Conservation (phyloP, 2,113 vertebrate species). For the Raja brachyura region DNA sequence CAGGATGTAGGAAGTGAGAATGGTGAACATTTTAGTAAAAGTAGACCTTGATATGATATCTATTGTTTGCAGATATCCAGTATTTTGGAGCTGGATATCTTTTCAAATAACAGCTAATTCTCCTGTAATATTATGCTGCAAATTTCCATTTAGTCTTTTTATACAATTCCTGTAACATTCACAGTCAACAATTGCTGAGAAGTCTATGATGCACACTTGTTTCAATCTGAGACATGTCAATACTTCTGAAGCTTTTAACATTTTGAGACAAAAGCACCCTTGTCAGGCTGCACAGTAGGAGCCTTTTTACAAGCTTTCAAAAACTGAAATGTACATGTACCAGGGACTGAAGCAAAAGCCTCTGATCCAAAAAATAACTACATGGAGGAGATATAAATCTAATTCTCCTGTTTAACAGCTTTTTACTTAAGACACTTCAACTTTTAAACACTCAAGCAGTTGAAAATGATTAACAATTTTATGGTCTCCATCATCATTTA, state of each 20-base stretch:
- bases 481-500: background rate
- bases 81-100: background rate
- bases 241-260: background rate
- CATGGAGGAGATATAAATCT: background rate
- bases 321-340: background rate
- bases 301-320: background rate
- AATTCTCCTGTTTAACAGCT: background rate
- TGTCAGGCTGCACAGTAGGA: background rate
- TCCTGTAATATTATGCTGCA: background rate
- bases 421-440: background rate
- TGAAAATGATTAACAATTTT: background rate
- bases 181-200: background rate
- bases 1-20: background rate
- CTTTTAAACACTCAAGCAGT: background rate
- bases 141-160: background rate
- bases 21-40: background rate
- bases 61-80: background rate
- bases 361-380: background rate
- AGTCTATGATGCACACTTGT: background rate
- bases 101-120: background rate
- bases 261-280: background rate
- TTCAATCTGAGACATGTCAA: conserved; percentile 2
- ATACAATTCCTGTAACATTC: background rate
- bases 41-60: background rate
- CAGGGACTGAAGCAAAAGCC: background rate